Conservation (phyloP, 2,113 vertebrate genomes). For the Guaruba guarouba region DNA sequence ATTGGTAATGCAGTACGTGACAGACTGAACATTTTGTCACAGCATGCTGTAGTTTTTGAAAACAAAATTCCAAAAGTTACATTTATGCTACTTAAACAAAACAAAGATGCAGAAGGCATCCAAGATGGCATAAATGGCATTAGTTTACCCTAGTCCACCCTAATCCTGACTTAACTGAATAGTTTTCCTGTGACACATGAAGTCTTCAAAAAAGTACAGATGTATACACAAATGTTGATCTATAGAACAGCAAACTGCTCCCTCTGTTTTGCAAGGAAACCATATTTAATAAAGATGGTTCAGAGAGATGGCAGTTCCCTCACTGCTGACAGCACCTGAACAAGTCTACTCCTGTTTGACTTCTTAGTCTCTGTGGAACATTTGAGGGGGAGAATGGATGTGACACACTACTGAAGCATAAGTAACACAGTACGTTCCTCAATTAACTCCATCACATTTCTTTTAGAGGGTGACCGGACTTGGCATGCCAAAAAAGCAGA, state of each 20-base stretch:
- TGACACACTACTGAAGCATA: background rate
- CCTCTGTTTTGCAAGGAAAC: background rate
- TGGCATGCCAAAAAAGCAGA: background rate
- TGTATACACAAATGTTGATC: background rate
- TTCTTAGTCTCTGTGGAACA: background rate
- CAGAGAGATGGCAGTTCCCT: background rate
- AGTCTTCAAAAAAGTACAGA: background rate
- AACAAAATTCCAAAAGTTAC: background rate
- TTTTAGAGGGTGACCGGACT: background rate
- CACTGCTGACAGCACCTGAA: background rate
- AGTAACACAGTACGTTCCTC: background rate
- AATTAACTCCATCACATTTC: background rate
- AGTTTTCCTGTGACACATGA: background rate
- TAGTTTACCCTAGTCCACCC: background rate
- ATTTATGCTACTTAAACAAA: background rate
- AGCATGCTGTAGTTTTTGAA: background rate
- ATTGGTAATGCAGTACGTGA: background rate
- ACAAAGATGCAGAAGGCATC: background rate
- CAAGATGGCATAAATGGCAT: background rate
- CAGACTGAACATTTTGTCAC: background rate
- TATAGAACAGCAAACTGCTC: background rate
- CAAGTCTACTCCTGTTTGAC: background rate
- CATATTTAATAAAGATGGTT: background rate
- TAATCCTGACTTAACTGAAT: background rate
- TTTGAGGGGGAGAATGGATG: background rate